Evolutionary conservation across 2,113 vertebrate species (phyloP).

Genomic region (Pavo muticus): DNA sequence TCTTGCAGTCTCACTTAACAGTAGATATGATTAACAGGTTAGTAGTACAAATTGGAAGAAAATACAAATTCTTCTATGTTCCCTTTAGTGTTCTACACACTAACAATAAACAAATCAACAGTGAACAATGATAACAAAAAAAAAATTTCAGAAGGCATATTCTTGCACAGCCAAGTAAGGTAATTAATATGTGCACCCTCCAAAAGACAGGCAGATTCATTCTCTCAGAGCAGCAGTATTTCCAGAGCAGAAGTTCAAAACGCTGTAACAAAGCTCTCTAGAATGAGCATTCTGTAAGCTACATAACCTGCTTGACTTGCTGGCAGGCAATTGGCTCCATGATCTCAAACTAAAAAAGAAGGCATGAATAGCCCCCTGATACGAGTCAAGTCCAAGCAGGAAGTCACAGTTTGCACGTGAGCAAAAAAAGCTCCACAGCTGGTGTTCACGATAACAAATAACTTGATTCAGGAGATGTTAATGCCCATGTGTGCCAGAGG

Average conservation of each 20-base stretch:
- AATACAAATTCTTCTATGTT: neutral
- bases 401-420: neutral
- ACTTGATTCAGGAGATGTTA: neutral
- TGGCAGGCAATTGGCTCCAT: neutral
- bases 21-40: neutral
- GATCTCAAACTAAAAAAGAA: neutral
- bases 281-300: too few species aligned
- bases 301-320: neutral
- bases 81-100: neutral
- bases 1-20: neutral
- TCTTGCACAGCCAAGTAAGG: neutral
- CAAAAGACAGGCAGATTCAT: neutral
- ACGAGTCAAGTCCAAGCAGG: neutral
- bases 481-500: neutral
- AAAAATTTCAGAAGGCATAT: neutral
- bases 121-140: neutral
- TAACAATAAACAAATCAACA: neutral
- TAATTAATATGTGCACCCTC: neutral
- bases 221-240: neutral
- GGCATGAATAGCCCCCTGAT: neutral
- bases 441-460: neutral
- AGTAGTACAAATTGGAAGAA: neutral
- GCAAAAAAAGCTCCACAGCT: neutral
- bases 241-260: neutral
- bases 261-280: neutral